phyloP scores from a whole-genome alignment of 1,140 invertebrate species.

The Papilio polyxenes region DNA sequence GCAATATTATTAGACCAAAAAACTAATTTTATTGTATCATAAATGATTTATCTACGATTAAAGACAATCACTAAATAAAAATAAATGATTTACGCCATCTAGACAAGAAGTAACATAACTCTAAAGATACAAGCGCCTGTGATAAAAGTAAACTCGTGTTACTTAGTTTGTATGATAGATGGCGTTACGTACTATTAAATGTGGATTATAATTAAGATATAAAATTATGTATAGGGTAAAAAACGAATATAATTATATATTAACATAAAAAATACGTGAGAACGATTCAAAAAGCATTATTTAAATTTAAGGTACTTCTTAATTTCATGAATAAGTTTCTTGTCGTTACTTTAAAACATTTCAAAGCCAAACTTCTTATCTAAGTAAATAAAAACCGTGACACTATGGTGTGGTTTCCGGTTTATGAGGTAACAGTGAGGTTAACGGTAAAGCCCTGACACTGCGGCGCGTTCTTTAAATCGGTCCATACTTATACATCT shows the following conservation, averaged over 20 bases:
- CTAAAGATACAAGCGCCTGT: neutral
- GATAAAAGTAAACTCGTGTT: neutral
- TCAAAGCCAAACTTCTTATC: constrained; percentile 1
- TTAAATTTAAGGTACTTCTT: too few species aligned
- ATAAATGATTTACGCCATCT: neutral
- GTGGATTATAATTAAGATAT: neutral
- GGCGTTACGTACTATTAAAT: neutral
- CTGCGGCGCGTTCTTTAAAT: constrained; percentile 22
- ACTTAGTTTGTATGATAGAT: neutral
- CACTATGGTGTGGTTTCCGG: constrained; percentile 13
- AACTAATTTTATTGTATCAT: too few species aligned
- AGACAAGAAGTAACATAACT: neutral
- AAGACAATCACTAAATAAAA: neutral
- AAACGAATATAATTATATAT: too few species aligned
- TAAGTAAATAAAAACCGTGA: constrained; percentile 14
- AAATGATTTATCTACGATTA: too few species aligned
- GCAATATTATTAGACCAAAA: too few species aligned
- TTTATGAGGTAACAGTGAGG: constrained; percentile 27
- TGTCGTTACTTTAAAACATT: neutral
- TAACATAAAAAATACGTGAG: neutral
- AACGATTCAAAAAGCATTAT: too few species aligned
- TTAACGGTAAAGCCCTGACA: constrained; percentile 31
- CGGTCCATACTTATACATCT: constrained; percentile 10
- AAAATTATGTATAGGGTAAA: neutral
- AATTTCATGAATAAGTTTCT: neutral